Conservation (phyloP, 2,888 invertebrate species). For the Ormyrus pomaceus region DNA sequence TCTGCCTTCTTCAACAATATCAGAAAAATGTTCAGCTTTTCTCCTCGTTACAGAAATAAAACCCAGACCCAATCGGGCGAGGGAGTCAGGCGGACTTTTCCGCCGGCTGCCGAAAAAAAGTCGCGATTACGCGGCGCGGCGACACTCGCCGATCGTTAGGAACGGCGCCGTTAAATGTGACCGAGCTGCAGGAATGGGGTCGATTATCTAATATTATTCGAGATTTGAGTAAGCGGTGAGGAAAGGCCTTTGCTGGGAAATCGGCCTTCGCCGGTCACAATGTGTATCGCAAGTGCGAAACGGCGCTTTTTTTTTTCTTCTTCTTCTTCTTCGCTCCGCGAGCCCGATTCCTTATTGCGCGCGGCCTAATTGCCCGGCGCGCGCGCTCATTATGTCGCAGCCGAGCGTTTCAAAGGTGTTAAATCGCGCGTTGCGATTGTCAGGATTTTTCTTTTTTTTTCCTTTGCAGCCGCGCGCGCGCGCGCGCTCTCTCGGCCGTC, state of each 20-base stretch:
- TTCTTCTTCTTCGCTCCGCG: background rate
- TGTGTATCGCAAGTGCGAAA: slow-evolving; percentile 42
- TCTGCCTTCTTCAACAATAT: no score
- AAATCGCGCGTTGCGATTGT: background rate
- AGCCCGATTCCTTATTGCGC: no score
- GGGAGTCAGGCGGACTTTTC: no score
- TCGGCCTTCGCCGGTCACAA: slow-evolving; percentile 5
- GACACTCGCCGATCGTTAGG: background rate
- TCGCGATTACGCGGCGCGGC: no score
- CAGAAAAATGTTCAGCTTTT: no score
- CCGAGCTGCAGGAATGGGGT: slow-evolving; percentile 30
- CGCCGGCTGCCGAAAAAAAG: no score
- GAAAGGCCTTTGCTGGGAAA: slow-evolving; percentile 1
- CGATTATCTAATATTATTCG: slow-evolving; percentile 53
- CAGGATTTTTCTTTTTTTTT: slow-evolving; percentile 13
- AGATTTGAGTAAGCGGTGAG: slow-evolving; percentile 50
- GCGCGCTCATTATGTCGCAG: background rate
- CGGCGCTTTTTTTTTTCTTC: background rate
- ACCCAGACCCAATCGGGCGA: background rate
- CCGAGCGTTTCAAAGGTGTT: background rate
- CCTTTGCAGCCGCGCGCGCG: no score
- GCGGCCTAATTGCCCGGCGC: background rate
- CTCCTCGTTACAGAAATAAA: background rate
- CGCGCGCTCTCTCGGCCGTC: background rate
- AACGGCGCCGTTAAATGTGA: slow-evolving; percentile 40